Conservation (phyloP, 1,140 invertebrate genomes). For the Drosophila mojavensis region DNA sequence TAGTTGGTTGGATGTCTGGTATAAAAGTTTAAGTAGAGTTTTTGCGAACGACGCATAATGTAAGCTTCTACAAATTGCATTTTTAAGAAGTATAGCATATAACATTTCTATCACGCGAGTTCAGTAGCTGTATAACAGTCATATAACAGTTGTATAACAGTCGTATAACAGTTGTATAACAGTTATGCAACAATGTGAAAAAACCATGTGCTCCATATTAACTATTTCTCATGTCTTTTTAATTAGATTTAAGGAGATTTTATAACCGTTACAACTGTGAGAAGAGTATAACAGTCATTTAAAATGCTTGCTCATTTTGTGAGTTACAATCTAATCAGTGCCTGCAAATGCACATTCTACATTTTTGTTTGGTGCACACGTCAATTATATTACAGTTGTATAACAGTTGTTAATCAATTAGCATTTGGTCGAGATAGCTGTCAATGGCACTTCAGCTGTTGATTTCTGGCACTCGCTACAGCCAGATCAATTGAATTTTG, state of each 20-base stretch:
- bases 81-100: no score
- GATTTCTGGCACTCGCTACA: constrained; percentile 7
- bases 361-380: no score
- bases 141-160: constrained; percentile 19
- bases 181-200: no score
- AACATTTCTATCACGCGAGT: no score
- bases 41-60: not conserved
- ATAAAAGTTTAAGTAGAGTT: not conserved
- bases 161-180: constrained; percentile 6
- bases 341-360: not conserved
- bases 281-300: constrained; percentile 4
- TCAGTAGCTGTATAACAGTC: constrained; percentile 3
- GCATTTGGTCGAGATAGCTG: not conserved
- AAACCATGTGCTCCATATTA: no score
- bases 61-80: no score
- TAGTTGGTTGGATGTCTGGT: not conserved
- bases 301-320: not conserved
- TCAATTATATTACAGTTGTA: constrained; percentile 2
- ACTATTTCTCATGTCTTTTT: no score
- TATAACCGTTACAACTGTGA: no score
- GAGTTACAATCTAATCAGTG: not conserved
- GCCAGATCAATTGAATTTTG: constrained; percentile 23
- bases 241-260: no score
- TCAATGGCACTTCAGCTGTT: constrained; percentile 15
- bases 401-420: constrained; percentile 1